Percentiles rank a stretch among this genome's conserved stretches.
phyloP scores from a whole-genome alignment of 2,113 vertebrate species.

The Melanostigma gelatinosum region DNA sequence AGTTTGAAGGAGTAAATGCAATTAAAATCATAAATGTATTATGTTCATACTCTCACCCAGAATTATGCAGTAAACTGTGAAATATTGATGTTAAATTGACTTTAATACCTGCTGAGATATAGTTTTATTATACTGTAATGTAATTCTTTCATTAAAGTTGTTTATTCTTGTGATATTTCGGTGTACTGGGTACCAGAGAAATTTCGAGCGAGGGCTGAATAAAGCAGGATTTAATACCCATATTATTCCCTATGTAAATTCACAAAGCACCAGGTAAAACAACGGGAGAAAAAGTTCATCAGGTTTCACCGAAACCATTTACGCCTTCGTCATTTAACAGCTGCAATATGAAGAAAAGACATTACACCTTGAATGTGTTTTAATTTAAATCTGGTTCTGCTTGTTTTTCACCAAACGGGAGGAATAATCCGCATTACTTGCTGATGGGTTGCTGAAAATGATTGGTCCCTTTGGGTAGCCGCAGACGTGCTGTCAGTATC shows the following conservation, averaged over 20 bases:
- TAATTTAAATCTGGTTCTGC: conserved; percentile 47
- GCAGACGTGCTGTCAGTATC: conserved; percentile 58
- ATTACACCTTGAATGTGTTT: conserved; percentile 20
- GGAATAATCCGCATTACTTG: conserved; percentile 48
- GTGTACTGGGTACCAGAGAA: not conserved
- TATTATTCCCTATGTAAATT: not conserved
- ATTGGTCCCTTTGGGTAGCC: conserved; percentile 78
- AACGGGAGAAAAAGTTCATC: not conserved
- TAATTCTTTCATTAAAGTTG: conserved; percentile 26
- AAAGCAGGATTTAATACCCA: not conserved
- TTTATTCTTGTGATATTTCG: conserved; percentile 2
- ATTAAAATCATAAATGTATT: conserved; percentile 16
- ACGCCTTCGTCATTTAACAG: conserved; percentile 5
- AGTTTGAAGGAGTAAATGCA: conserved; percentile 12
- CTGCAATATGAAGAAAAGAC: conserved; percentile 33
- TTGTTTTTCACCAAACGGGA: conserved; percentile 42
- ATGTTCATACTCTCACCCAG: not conserved
- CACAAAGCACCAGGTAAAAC: not conserved
- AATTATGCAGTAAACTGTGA: conserved; percentile 27
- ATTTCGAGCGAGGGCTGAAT: not conserved
- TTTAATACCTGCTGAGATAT: conserved; percentile 9
- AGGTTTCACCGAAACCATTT: not conserved
- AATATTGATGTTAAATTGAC: conserved; percentile 13
- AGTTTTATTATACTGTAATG: conserved; percentile 14
- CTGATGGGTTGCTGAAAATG: conserved; percentile 71